Evolutionary conservation across 2,888 invertebrate species (phyloP), one percentile per base, ranked within the genome.

Genomic region (Hyles lineata): DNA sequence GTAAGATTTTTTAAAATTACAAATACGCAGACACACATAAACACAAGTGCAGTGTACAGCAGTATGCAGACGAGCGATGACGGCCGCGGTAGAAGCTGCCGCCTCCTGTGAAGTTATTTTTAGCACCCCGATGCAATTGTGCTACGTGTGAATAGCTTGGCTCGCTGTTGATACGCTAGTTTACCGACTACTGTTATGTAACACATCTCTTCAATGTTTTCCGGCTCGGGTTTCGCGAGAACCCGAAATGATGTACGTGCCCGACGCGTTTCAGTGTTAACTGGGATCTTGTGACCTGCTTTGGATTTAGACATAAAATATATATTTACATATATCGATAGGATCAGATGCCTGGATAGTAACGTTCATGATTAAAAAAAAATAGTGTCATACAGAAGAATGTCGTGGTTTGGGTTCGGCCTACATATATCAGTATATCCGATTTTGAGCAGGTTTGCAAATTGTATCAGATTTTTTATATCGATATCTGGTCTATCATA

Each of bases 101-200:
- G 78, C 70, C 73, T 72, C 74, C 72, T 79, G 80, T 76, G 74
- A 75, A 21, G 78, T 70, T 82, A 81, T 79, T 78, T 77, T 76
- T 76, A 81, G 76, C 71, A 58, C 59, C 55, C 21, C 43, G 70
- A 50, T 74, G 72, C 74, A 74, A 78, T 73, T 79, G 73, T 72
- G 55, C 70, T 73, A 73, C 70, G 73, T 73, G 61, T 70, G 60
- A 70, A 73, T 61, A 50, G 73, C 70, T 60, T 60, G 71, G 58
- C 63, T 25, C 35, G 35, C 32, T 67, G 67, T 63, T 72, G 58
- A 67, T 72, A 72, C 55, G 29, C 55, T 35, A 58, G 67, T 72
- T 35, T 72, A 35, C 55, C 19, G 43, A 72, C 55, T 63, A 55
- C 32, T 23, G 35, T 72, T 72, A 72, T 72, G 23, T 72, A 72